Percentiles rank a stretch among this genome's conserved stretches.
Evolutionary conservation across 2,797 vertebrate species (phyloP).

Genomic region (Dallia pectoralis): DNA sequence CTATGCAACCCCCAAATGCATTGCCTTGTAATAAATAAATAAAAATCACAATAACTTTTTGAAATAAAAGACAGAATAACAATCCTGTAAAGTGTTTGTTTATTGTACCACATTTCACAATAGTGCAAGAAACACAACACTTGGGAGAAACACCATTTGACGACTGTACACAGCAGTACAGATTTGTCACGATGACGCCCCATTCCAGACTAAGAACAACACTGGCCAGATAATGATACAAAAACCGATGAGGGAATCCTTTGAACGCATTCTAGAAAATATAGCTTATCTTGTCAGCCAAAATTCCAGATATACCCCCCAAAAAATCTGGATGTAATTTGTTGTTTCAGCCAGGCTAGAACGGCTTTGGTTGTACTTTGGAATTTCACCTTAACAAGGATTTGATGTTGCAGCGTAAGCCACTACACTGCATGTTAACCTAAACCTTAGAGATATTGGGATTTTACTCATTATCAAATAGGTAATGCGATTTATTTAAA

Average conservation of each 20-base stretch:
- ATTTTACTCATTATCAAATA: slow-evolving; percentile 29
- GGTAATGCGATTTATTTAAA: slow-evolving; percentile 42
- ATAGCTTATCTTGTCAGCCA: slow-evolving; percentile 7
- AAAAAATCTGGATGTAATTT: slow-evolving; percentile 5
- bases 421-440: not conserved
- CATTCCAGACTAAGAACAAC: not conserved
- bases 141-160: slow-evolving; percentile 9
- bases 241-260: not conserved
- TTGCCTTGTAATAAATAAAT: not conserved
- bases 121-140: slow-evolving; percentile 10
- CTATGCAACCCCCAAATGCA: not conserved
- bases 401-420: not conserved
- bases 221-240: not conserved
- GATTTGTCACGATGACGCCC: not conserved
- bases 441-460: not conserved
- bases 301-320: slow-evolving; percentile 46
- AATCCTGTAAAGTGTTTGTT: slow-evolving; percentile 9
- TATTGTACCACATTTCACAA: slow-evolving; percentile 17
- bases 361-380: slow-evolving; percentile 21
- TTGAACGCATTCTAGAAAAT: not conserved
- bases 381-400: not conserved
- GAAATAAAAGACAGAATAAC: slow-evolving; percentile 1
- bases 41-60: not conserved
- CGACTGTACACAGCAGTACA: slow-evolving; percentile 2
- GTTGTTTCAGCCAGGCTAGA: slow-evolving; percentile 21